These are phyloP conservation scores for Fregetta grallaria DNA, from an alignment of 2,113 vertebrate species.

Conservation along the genomic window DNA sequence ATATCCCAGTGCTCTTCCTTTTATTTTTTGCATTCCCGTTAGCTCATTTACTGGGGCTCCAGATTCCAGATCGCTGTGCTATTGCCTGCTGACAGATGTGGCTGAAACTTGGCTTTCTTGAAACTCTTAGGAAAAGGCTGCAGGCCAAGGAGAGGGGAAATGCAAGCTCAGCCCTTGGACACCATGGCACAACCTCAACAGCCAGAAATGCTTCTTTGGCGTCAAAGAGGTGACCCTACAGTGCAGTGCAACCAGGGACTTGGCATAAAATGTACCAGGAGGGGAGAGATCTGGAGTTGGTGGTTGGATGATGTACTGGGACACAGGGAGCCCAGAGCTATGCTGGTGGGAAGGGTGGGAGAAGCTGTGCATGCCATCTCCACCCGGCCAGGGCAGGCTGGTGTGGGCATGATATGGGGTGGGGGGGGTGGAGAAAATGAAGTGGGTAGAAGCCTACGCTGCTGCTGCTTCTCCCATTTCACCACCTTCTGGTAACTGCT, in stretches of 20 bases:
- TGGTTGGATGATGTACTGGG: not conserved
- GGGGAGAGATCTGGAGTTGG: not conserved
- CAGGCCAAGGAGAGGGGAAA: not conserved
- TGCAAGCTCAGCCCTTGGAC: not conserved
- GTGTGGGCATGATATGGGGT: accelerated
- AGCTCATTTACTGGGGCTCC: not conserved
- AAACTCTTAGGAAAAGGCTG: not conserved
- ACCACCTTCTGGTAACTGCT: not conserved
- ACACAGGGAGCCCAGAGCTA: not conserved
- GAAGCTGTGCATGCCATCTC: not conserved
- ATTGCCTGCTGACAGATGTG: not conserved
- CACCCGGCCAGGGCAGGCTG: not conserved
- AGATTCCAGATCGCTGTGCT: not conserved
- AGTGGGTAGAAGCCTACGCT: not conserved
- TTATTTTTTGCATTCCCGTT: not conserved
- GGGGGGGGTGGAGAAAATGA: not conserved
- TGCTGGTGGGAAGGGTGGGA: not conserved
- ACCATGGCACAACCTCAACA: not conserved
- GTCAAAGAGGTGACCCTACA: not conserved
- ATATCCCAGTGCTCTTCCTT: not conserved
- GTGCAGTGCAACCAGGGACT: not conserved
- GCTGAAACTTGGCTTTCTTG: not conserved
- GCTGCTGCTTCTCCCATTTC: not conserved
- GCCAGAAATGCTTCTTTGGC: not conserved
- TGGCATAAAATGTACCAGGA: not conserved